Evolutionary conservation across 2,888 invertebrate genomes (phyloP).

Genomic region (Neoaliturus tenellus): DNA sequence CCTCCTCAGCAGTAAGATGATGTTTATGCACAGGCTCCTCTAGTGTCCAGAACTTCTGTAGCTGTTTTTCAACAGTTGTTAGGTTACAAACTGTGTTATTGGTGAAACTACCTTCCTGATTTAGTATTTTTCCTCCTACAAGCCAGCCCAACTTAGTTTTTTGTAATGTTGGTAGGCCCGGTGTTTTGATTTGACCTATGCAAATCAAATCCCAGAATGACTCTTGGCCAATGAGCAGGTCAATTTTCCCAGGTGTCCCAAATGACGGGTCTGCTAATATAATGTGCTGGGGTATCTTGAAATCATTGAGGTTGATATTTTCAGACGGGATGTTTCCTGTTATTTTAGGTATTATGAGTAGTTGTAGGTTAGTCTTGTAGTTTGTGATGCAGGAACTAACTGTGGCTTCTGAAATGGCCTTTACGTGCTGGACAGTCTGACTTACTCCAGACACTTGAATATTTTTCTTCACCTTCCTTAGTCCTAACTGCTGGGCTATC

Average conservation of each 20-base stretch:
- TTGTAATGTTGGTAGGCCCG: not conserved
- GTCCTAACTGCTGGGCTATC: not conserved
- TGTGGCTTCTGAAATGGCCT: not conserved
- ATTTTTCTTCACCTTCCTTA: not conserved
- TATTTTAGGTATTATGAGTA: not conserved
- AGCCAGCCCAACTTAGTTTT: constrained; percentile 35
- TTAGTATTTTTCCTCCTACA: not conserved
- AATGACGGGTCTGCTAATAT: constrained; percentile 15
- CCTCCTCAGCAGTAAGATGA: not conserved
- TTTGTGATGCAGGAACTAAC: not conserved
- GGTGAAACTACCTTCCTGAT: not conserved
- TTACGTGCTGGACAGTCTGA: not conserved
- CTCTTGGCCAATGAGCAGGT: constrained; percentile 22
- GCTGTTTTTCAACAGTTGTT: not conserved
- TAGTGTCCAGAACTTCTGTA: constrained; percentile 14
- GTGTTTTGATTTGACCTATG: constrained; percentile 1
- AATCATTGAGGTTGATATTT: not conserved
- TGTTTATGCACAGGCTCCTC: constrained; percentile 6
- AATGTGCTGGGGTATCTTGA: not conserved
- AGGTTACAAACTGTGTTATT: not conserved
- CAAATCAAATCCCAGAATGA: constrained; percentile 9
- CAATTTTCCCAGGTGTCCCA: not conserved
- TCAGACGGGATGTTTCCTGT: constrained; percentile 12
- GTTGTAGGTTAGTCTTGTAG: constrained; percentile 15
- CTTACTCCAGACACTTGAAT: constrained; percentile 19